Base-by-base conservation (phyloP, 2,113 vertebrate genomes). In the Pomatorhinus ruficollis region DNA sequence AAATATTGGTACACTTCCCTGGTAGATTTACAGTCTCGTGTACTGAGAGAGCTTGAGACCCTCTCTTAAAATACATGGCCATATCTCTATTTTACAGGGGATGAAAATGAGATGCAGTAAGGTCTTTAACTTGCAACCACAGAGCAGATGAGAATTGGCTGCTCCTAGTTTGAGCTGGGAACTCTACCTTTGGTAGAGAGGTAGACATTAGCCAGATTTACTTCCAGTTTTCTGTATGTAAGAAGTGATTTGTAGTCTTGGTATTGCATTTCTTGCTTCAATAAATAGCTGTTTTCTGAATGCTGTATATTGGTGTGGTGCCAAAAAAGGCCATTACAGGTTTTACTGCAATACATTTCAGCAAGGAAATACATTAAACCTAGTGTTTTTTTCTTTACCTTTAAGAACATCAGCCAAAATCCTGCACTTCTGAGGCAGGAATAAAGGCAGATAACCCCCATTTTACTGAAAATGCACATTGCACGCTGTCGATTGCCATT, bases 401-500 rank as follows among this genome's bases (percentile, higher is more conserved):
- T 87, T 79, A 94, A 90, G 83, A 90, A 39, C 35, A 95, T 59
- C 50, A 79, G 39, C 64, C 79, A 42, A 87, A 96, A 69, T 11
- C 31, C 24, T 64, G 66, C 42, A 18, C 19, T 90, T 94, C 45
- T 79, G 40, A 94, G 82, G 83, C 72, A 79, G 47, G 64, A 60
- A 60, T 89, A 85, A 87, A 82, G 72, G 64, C 86, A 71, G 79
- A 80, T 91, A 82, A 31, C 40, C 72, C 18, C 24, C 79, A 65
- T 93, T 90, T 94, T 88, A 69, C 89, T 75, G 92, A 63, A 92
- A 96, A 90, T 92, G 93, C 85, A 64, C 81, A 23, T 72, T 52
- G 33, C 87, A 44, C 65, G 87, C 98, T 96, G 96, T 94, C 94
- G 97, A 90, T 93, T 94, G 97, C 93, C 93, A 78, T 97, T 97